Base-by-base conservation (phyloP, 1,140 invertebrate species). In the Helicorthomorpha holstii region DNA sequence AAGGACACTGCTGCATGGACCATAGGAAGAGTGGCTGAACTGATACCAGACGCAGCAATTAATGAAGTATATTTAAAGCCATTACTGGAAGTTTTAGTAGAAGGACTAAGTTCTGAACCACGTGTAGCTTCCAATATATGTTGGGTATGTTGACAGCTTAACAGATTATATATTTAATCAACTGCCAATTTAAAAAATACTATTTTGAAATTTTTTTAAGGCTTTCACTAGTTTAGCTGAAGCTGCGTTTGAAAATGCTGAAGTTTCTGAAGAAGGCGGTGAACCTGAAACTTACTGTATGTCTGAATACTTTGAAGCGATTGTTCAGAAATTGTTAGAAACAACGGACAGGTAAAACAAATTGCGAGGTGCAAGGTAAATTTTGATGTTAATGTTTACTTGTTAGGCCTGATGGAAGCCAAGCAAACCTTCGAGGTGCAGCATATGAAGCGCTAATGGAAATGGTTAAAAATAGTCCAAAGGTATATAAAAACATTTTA, bases 371-470 rank as follows among this genome's bases (percentile, higher is more conserved):
- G 29, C 16, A 7, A 21, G 4, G 21, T 27, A 46, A 48, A 1
- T 26, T 14, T 47, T n/a, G 41, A 27, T 19, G 10, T 2, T 56
- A 49, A 24, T 46, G 45, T 0, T 44, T 54, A 25, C 24, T 48
- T 60, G 63, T 47, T 55, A 74, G 75, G 58, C 53, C 64, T 24
- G 75, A 78, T 65, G 69, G 70, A 21, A 69, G 66, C 53, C 67
- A 76, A 66, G 84, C 88, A 23, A 98, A 98, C 72, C 73, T 98
- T 46, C 74, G 94, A 60, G 87, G 88, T 46, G 92, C 95, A 48
- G 95, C 96, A 1, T 99, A 98, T 66, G 94, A 98, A 70, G 92
- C 95, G 1, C 71, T 99, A 0, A 98, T 98, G 93, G 94, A 98
- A 71, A 85, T 98, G 82, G 86, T 99, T n/a, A 98, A 98, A 67